Base-by-base conservation (phyloP, 2,797 vertebrate genomes). In the Parauchenoglanis punctatus region DNA sequence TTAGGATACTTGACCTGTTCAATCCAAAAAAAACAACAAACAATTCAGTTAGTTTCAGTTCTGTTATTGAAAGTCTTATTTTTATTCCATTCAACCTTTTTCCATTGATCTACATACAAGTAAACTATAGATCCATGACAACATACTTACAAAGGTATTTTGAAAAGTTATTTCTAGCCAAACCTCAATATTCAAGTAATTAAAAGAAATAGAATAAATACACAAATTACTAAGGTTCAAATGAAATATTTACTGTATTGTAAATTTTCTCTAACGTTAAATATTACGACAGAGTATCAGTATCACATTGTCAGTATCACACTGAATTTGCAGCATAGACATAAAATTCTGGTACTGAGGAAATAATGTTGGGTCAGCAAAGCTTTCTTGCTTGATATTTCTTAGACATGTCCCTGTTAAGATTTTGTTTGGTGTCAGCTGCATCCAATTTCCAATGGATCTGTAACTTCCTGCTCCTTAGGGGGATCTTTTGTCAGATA, bases 141-240 rank as follows among this genome's bases (percentile, higher is more conserved):
- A 87, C 77, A 88, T 90, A 88, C 85, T 67, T 92, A 92, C 84
- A 83, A 88, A 89, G 91, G 89, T 85, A 76, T 76, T 76, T 76
- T 76, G 44, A 31, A 85, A 76, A 31, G 40, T 23, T 83, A 54
- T 31, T 89, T 89, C 88, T 75, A 83, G 75, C 87, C 81, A 88
- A 88, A 75, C 81, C 87, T 78, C 87, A 85, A 35, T 72, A 92
- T 94, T 94, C 93, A 95, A 94, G 93, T 94, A 94, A 93, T 85
- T 90, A 90, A 92, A 84, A 88, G 80, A 89, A 87, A 89, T 73
- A 89, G 35, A 89, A 89, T 76, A 88, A 87, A 92, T 91, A 90
- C 67, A 88, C 77, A 73, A 65, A 70, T 82, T 88, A 63, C 70
- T 65, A 85, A n/a, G 13, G 77, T 77, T 84, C 20, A 84, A 87